Base-by-base conservation (phyloP, 2,888 invertebrate species). In the Ophonus ardosiacus region DNA sequence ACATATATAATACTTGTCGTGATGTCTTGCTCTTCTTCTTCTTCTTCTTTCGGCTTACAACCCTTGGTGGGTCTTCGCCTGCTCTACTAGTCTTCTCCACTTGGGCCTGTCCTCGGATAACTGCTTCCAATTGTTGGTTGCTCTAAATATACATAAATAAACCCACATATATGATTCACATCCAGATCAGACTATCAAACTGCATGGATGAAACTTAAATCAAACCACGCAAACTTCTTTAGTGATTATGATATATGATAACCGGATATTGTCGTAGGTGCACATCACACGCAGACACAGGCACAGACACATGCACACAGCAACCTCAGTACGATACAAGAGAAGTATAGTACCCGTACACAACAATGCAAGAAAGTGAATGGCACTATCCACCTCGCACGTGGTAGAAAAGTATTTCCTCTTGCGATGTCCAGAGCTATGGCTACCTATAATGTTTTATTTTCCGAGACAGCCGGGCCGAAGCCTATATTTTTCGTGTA, bases 401-500 rank as follows among this genome's bases (percentile, higher is more conserved):
- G 68, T 68, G 68, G 31, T 63, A 21, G 24, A 21, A 21, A n/a
- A 31, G 68, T 38, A 8, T 68, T 68, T 68, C 68, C 68, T 68
- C 59, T 59, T 1, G 59, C 59, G 38, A 10, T 15, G n/a, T 7
- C 68, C 18, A 24, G 13, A n/a, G 56, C 56, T 51, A 56, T 43
- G 8, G 78, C 84, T 84, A 84, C 78, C 78, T 84, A 84, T 76
- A 83, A 59, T 84, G 84, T 85, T 85, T 85, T 85, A 85, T 85
- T 85, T 85, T 79, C 59, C 71, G 71, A 79, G 56, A 80, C 85
- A 68, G 85, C 80, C 71, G 24, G 51, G 68, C 79, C 43, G 79
- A 86, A 86, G 86, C 78, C 78, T 88, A 87, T 87, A 88, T 89
- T 89, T 89, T 89, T 88, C 88, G 88, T 89, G 88, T 88, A 89